Conservation (phyloP, 2,113 vertebrate species). For the Pteruthius melanotis region DNA sequence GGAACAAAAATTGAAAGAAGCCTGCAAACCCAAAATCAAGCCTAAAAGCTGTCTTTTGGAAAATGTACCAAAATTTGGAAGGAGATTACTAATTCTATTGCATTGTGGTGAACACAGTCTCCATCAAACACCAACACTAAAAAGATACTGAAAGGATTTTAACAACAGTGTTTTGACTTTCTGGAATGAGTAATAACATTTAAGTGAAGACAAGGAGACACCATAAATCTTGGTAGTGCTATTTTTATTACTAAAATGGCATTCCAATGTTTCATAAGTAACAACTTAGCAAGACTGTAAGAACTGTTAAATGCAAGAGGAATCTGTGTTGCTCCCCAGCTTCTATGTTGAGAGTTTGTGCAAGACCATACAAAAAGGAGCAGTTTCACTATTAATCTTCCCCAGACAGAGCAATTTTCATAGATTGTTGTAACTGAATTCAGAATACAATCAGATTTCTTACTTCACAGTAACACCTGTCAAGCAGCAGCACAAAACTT, state of each 20-base stretch:
- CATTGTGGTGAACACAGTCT: background rate
- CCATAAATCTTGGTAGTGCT: background rate
- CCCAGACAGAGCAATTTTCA: background rate
- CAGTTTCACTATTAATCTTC: background rate
- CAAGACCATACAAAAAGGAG: background rate
- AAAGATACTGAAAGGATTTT: background rate
- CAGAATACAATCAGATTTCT: background rate
- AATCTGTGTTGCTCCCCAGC: background rate
- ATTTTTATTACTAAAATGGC: background rate
- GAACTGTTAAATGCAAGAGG: background rate
- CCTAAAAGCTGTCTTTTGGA: background rate
- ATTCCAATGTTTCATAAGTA: background rate
- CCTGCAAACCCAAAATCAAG: background rate
- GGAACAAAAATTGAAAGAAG: background rate
- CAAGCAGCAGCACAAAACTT: background rate
- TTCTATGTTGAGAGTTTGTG: background rate
- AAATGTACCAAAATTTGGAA: background rate
- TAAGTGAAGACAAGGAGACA: background rate
- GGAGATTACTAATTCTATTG: background rate
- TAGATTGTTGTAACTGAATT: background rate
- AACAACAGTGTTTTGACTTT: background rate
- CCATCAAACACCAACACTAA: background rate
- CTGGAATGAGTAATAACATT: background rate
- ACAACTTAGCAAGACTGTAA: background rate
- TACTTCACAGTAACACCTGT: background rate